These are phyloP conservation scores for Gymnobelideus leadbeateri DNA, from an alignment of 2,113 vertebrate species.

Conservation along the genomic window DNA sequence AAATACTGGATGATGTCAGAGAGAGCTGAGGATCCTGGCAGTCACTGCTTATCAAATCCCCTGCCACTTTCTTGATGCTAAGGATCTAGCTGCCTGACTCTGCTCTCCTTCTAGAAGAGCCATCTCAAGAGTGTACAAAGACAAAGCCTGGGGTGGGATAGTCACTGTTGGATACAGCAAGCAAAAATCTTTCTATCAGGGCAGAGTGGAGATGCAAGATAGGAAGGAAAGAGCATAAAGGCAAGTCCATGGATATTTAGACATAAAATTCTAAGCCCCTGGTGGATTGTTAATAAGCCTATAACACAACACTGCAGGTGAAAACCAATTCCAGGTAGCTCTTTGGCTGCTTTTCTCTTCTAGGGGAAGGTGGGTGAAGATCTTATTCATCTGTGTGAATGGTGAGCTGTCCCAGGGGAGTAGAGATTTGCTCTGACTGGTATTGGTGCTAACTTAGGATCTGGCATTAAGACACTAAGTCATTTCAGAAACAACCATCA, in stretches of 20 bases:
- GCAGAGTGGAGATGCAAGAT: background rate
- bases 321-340: background rate
- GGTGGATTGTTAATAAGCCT: background rate
- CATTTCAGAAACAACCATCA: background rate
- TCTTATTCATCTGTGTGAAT: background rate
- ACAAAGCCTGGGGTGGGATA: background rate
- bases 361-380: background rate
- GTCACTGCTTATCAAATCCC: background rate
- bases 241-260: background rate
- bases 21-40: background rate
- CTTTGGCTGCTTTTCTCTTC: background rate
- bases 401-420: background rate
- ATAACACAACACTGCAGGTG: background rate
- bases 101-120: background rate
- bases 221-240: background rate
- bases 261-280: background rate
- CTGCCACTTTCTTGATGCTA: background rate
- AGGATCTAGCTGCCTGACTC: background rate
- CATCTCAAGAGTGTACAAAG: background rate
- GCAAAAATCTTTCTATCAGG: background rate
- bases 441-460: background rate
- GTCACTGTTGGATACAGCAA: background rate
- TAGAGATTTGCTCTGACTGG: background rate
- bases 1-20: fast-evolving
- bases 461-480: background rate